These are phyloP conservation scores for Flexamia atlantica DNA, from an alignment of 2,888 invertebrate genomes.

Conservation along the genomic window DNA sequence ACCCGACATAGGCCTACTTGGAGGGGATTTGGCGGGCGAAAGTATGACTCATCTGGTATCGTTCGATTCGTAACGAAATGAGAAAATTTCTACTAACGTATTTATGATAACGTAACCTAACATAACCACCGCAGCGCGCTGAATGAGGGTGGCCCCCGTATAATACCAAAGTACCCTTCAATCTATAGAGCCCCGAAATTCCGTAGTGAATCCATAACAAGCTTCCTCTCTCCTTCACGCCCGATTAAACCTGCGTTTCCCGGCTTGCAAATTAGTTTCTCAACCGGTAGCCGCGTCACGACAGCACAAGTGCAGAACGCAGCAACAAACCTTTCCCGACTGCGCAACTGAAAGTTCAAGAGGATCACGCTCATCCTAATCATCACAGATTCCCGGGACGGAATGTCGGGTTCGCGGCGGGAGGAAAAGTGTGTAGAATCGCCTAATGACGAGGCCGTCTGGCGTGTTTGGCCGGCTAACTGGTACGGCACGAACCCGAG, in stretches of 20 bases:
- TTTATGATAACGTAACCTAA: too few species aligned
- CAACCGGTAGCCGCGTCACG: not conserved
- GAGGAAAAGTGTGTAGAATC: constrained; percentile 52
- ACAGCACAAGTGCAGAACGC: not conserved
- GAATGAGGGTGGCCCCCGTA: too few species aligned
- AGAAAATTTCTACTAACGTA: too few species aligned
- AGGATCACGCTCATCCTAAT: not conserved
- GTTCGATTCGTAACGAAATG: too few species aligned
- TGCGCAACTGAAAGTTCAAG: constrained; percentile 24
- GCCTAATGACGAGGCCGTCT: not conserved
- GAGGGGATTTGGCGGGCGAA: too few species aligned
- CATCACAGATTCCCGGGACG: not conserved
- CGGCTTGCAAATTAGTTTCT: not conserved
- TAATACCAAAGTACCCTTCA: too few species aligned
- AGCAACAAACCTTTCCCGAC: constrained; percentile 27
- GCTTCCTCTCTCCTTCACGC: not conserved
- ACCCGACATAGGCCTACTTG: too few species aligned
- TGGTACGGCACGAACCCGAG: not conserved
- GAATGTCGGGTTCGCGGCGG: not conserved
- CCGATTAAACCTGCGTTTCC: not conserved
- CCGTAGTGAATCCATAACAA: too few species aligned
- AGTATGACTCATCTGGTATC: too few species aligned
- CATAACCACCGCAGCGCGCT: too few species aligned
- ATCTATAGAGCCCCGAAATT: too few species aligned
- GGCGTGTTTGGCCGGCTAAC: constrained; percentile 11